A percentile compares a stretch with the other conserved stretches of the same genome.
These are phyloP conservation scores for Fratercula arctica DNA, from an alignment of 2,797 vertebrate genomes.

Conservation along the genomic window DNA sequence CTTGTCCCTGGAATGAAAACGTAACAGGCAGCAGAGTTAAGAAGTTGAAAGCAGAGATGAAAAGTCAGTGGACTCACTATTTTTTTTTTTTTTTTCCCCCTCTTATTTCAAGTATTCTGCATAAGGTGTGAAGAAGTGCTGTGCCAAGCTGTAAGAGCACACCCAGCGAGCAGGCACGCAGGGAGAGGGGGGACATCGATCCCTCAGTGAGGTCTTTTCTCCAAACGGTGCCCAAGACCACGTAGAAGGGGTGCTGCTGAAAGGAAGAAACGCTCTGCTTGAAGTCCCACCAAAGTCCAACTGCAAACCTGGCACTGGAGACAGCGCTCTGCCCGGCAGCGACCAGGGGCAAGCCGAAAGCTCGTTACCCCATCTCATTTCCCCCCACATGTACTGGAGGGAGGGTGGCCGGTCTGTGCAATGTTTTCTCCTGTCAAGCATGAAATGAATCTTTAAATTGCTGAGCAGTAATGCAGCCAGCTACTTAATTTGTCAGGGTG, in stretches of 20 bases:
- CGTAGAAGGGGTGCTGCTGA: rapidly evolving
- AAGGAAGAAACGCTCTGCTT: background rate
- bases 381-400: rapidly evolving
- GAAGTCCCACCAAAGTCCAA: background rate
- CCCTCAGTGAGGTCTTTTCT: background rate
- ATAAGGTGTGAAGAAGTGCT: background rate
- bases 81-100: background rate
- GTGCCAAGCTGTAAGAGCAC: background rate
- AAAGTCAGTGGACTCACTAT: background rate
- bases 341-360: rapidly evolving
- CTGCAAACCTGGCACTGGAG: background rate
- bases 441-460: background rate
- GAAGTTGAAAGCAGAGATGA: background rate
- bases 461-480: background rate
- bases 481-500: constrained; percentile 14
- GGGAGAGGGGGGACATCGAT: background rate
- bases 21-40: background rate
- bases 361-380: background rate
- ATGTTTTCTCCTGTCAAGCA: background rate
- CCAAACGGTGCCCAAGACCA: background rate
- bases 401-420: background rate
- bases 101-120: background rate
- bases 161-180: rapidly evolving
- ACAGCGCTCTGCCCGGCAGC: rapidly evolving
- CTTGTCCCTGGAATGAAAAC: background rate